phyloP scores from a whole-genome alignment of 2,797 vertebrate species.

The Novumbra hubbsi region DNA sequence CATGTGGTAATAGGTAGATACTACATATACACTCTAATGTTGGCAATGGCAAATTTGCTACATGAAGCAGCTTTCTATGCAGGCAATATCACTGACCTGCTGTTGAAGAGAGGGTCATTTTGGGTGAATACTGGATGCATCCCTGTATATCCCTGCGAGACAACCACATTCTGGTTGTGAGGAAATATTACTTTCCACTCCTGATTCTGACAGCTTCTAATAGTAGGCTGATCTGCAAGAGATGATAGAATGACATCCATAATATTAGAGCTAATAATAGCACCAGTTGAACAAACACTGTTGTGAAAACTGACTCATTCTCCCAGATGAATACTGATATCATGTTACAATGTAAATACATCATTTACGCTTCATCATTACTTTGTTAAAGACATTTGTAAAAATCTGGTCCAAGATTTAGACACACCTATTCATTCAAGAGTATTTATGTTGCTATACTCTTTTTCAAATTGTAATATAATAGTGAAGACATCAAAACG shows the following conservation, averaged over 20 bases:
- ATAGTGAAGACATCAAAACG: too few species aligned
- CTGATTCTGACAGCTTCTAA: neutral
- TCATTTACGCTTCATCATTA: neutral
- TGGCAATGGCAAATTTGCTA: neutral
- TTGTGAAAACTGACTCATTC: neutral
- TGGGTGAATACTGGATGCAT: neutral
- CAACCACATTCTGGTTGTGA: neutral
- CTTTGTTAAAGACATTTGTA: neutral
- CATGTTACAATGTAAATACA: neutral
- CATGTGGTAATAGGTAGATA: constrained; percentile 49
- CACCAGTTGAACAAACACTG: neutral
- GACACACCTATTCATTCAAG: too few species aligned
- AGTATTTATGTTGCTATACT: too few species aligned
- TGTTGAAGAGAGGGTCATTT: constrained; percentile 12
- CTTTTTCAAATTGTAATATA: too few species aligned
- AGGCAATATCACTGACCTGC: constrained; percentile 16
- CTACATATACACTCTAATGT: constrained; percentile 20
- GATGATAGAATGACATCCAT: neutral
- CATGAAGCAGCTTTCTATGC: neutral
- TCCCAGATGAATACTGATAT: neutral
- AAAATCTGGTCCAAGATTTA: too few species aligned
- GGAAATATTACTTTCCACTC: neutral
- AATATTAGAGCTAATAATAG: neutral
- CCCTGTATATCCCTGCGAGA: neutral
- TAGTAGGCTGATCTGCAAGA: neutral